Percentiles rank a stretch among this genome's conserved stretches.
These are phyloP conservation scores for Halocaridina rubra DNA, from an alignment of 2,888 invertebrate species.

Conservation along the genomic window DNA sequence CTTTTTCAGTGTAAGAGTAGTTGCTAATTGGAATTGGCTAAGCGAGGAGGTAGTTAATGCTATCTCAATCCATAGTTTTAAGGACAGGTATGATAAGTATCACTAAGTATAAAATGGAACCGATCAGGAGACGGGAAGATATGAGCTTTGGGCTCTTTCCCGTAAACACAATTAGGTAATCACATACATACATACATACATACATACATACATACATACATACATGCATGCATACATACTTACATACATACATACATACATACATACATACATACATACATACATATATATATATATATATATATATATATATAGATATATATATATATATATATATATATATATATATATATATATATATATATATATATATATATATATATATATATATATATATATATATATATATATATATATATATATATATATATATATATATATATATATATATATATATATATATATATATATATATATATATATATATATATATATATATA, in stretches of 20 bases:
- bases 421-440: background rate
- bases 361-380: background rate
- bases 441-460: background rate
- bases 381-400: background rate
- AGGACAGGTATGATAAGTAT: too few relatives aligned
- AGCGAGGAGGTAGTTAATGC: too few relatives aligned
- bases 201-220: background rate
- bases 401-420: background rate
- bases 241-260: background rate
- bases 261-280: background rate
- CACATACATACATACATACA: background rate
- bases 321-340: background rate
- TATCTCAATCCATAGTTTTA: too few relatives aligned
- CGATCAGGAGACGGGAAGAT: too few relatives aligned
- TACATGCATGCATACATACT: background rate
- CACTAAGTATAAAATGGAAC: too few relatives aligned
- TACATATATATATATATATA: background rate
- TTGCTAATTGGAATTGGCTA: too few relatives aligned
- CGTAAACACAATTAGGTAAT: background rate
- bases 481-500: background rate
- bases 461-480: background rate
- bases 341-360: background rate
- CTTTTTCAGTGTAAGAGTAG: too few relatives aligned
- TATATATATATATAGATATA: background rate
- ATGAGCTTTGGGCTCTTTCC: too few relatives aligned